Evolutionary conservation across 2,113 vertebrate genomes (phyloP), one percentile per base, ranked within the genome.

Genomic region (Oenanthe oenanthe): DNA sequence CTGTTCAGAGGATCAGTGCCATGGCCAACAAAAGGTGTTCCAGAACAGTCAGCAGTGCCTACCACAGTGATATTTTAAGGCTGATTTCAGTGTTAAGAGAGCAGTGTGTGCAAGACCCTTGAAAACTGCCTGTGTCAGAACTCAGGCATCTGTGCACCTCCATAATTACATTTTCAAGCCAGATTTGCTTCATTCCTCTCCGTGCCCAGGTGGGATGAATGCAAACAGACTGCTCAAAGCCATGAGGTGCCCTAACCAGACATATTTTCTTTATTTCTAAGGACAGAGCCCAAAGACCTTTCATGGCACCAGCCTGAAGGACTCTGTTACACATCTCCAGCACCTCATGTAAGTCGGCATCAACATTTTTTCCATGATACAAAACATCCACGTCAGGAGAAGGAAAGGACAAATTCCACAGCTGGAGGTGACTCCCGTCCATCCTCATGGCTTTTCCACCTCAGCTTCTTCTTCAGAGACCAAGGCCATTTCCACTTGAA

Each of bases 1-100:
- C 11, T 0, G 0, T 3, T 17, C 31, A 68, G 36, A 43, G 32
- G 36, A 34, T 19, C 7, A 1, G 14, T 4, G 50, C 17, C 10
- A 36, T 0, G 3, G 50, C 25, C 32, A 38, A 18, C 16, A 40
- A 45, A 45, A 45, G 43, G 18, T 45, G 43, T 45, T 9, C 47
- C 57, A 28, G 6, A 43, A 10, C 29, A 17, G 31, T 1, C 70
- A 58, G 66, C 50, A 70, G 36, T 11, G 31, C 34, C 63, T 34
- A 31, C 4, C 40, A 22, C 10, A 85, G 20, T 3, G 0, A 12
- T 8, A 6, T 11, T 65, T 45, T 31, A 26, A 24, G 20, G 2
- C 7, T 17, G 56, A 72, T 65, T 73, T 38, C 43, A 32, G 51
- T 45, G 58, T 2, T 4, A 54, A 5, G 28, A 31, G 14, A 68